These are phyloP conservation scores for Poecilia wingei DNA, from an alignment of 2,797 vertebrate genomes.

Conservation along the genomic window DNA sequence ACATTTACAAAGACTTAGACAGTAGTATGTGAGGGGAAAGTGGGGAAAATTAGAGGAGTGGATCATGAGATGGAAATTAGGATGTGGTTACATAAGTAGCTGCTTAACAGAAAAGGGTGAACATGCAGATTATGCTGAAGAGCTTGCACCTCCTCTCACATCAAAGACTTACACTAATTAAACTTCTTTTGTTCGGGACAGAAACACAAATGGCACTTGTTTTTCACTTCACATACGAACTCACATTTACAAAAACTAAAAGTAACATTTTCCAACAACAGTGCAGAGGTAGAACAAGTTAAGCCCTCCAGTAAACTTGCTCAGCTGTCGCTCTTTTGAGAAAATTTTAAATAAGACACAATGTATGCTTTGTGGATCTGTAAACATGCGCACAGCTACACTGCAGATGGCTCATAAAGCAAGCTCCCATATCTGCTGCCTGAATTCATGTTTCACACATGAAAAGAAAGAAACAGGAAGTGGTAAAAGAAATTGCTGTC, in stretches of 20 bases:
- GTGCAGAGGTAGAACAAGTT: slow-evolving; percentile 14
- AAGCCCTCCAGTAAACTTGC: slow-evolving; percentile 46
- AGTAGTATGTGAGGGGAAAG: slow-evolving; percentile 14
- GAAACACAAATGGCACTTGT: slow-evolving; percentile 23
- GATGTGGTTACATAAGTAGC: slow-evolving; percentile 62
- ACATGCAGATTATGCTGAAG: slow-evolving; percentile 52
- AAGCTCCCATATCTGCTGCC: slow-evolving; percentile 50
- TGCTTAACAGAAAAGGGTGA: slow-evolving; percentile 44
- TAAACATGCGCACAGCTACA: slow-evolving; percentile 42
- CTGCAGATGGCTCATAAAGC: slow-evolving; percentile 65
- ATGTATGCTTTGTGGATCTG: slow-evolving; percentile 49
- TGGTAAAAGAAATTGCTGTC: slow-evolving; percentile 48
- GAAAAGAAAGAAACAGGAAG: slow-evolving; percentile 37
- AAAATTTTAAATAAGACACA: slow-evolving; percentile 29
- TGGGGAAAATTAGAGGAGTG: slow-evolving; percentile 37
- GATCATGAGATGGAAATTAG: slow-evolving; percentile 52
- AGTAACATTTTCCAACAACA: not conserved
- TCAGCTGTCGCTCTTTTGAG: slow-evolving; percentile 52
- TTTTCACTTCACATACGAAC: slow-evolving; percentile 12
- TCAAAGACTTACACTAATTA: slow-evolving; percentile 66
- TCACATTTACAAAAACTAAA: not conserved
- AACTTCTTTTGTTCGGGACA: slow-evolving; percentile 37
- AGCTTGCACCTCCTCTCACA: slow-evolving; percentile 48
- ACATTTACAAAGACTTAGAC: slow-evolving; percentile 15
- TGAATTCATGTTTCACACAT: slow-evolving; percentile 37